Conservation (phyloP, 35 echinoderm and acorn worm genomes). For the Heliocidaris erythrogramma region DNA sequence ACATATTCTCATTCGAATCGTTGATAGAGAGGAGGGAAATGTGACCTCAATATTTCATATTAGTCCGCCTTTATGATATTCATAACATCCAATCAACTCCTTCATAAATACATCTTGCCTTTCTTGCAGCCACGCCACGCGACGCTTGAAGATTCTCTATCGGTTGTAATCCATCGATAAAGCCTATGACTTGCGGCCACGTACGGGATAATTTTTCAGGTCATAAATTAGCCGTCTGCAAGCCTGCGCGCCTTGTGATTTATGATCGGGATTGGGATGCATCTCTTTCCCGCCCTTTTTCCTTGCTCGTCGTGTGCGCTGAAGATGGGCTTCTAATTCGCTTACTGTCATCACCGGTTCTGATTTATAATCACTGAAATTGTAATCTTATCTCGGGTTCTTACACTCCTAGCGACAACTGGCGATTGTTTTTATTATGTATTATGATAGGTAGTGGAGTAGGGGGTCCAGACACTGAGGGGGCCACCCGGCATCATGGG, state of each 20-base stretch:
- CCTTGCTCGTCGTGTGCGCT: background rate
- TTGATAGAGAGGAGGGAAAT: background rate
- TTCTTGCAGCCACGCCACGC: background rate
- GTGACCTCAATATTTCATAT: background rate
- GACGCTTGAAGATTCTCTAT: background rate
- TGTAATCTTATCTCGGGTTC: constrained; percentile 26
- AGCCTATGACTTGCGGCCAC: background rate
- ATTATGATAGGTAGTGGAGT: background rate
- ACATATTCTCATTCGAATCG: background rate
- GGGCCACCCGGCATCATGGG: too few species aligned
- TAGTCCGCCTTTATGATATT: background rate
- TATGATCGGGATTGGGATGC: background rate
- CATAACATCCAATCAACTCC: background rate
- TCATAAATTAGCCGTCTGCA: constrained; percentile 10
- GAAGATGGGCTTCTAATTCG: constrained; percentile 1
- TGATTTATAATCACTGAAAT: constrained; percentile 31
- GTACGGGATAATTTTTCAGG: constrained; percentile 9
- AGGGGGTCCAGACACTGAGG: too few species aligned
- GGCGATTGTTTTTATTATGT: background rate
- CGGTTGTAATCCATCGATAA: constrained; percentile 3
- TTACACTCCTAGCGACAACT: background rate
- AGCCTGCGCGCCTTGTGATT: background rate
- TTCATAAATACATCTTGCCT: background rate
- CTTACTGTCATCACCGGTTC: background rate
- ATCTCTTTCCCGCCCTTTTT: background rate